Evolutionary conservation across 1,140 invertebrate genomes (phyloP), one percentile per base, ranked within the genome.

Genomic region (Acromyrmex charruanus): DNA sequence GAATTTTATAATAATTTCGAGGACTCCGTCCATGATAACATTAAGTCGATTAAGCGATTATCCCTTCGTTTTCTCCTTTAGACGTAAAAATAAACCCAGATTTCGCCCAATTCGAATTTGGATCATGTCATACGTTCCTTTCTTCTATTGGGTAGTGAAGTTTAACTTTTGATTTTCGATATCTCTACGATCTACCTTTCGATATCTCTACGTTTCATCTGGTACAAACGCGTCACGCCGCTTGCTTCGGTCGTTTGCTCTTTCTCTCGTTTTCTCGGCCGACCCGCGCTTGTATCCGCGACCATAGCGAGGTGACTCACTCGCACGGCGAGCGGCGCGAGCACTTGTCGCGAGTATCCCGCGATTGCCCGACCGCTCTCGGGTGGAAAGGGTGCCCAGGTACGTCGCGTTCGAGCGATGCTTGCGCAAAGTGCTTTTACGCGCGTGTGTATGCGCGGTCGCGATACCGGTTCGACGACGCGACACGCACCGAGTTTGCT

Each of bases 401-500:
- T 68, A 66, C 51, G 59, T 88, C 71, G 81, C 81, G 35, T 77
- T 68, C 44, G 74, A 68, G 74, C 74, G 49, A 51, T 77, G 66
- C 74, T 90, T 90, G 89, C 89, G 89, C 84, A 90, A 90, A 69
- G 28, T 81, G 87, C 88, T 87, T 87, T 90, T 89, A 90, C 85
- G 84, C 80, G 58, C 87, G 55, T 74, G 59, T 28, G 39, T 44
- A 80, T 51, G 28, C 53, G 68, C 80, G 53, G 9, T 55, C 35
- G 65, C 12, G 25, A 82, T 82, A 82, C 80, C 80, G 80, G 80
- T 82, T 82, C 69, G 68, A 6, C 51, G 80, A 6, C 49, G 66
- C 63, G 77, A 81, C 79, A 44, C 31, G 80, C 68, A 9, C 1
- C n/a, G 44, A 65, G 49, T 53, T 14, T 14, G 72, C 75, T 44